These are phyloP conservation scores for Chrysodeixis includens DNA, from an alignment of 2,888 invertebrate genomes.

Conservation along the genomic window DNA sequence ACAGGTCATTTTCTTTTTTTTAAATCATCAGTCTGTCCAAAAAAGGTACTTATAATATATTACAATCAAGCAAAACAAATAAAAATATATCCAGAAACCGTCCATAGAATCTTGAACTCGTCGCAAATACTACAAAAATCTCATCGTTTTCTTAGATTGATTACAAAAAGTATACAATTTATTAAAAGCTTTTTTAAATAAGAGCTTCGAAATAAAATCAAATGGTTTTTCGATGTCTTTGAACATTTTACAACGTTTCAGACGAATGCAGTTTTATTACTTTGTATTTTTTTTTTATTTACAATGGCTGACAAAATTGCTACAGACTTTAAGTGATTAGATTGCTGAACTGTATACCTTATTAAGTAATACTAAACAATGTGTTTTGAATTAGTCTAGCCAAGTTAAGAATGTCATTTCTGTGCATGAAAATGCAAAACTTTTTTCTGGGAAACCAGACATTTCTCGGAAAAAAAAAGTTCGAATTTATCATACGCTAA, in stretches of 20 bases:
- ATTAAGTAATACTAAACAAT: too few relatives aligned
- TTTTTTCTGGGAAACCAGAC: too few relatives aligned
- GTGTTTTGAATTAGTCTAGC: too few relatives aligned
- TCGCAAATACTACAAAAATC: constrained; percentile 17
- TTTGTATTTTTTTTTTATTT: background rate
- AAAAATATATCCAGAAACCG: background rate
- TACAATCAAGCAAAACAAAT: background rate
- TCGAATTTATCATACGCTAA: too few relatives aligned
- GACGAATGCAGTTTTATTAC: background rate
- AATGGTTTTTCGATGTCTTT: background rate
- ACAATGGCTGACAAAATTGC: background rate
- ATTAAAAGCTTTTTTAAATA: constrained; percentile 22
- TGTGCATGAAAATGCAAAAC: too few relatives aligned
- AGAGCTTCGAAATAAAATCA: constrained; percentile 22
- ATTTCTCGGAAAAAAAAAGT: too few relatives aligned
- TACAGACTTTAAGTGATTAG: background rate
- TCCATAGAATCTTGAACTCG: constrained; percentile 8
- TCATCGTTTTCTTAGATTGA: constrained; percentile 41
- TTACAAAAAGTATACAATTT: constrained; percentile 35
- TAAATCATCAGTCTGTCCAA: too few relatives aligned
- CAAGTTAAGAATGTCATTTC: too few relatives aligned
- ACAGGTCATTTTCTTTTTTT: too few relatives aligned
- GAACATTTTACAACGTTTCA: background rate
- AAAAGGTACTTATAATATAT: too few relatives aligned
- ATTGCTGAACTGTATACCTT: background rate